These are phyloP conservation scores for Phyllotreta striolata DNA, from an alignment of 2,888 invertebrate species.

Conservation along the genomic window DNA sequence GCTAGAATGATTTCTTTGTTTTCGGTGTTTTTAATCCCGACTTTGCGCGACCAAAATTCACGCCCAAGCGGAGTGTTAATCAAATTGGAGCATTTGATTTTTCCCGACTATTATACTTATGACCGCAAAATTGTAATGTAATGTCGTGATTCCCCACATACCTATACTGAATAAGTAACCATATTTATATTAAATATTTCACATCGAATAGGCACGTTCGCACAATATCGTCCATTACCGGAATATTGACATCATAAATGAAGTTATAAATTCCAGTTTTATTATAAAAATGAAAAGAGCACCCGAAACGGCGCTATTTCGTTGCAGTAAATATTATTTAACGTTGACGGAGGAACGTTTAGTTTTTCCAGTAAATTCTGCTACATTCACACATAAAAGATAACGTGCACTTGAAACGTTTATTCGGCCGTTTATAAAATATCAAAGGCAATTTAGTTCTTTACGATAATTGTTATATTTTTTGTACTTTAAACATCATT, in stretches of 20 bases:
- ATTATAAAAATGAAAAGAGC: slow-evolving; percentile 36
- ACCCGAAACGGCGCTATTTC: slow-evolving; percentile 24
- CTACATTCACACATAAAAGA: slow-evolving; percentile 25
- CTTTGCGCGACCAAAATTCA: no score
- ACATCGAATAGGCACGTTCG: slow-evolving; percentile 13
- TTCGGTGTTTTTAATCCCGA: background rate
- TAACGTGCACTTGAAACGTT: slow-evolving; percentile 33
- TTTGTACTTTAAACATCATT: no score
- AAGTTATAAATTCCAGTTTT: slow-evolving; percentile 34
- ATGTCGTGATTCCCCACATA: no score
- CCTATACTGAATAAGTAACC: no score
- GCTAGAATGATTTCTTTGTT: slow-evolving; percentile 11
- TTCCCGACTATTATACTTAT: no score
- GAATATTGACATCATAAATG: slow-evolving; percentile 26
- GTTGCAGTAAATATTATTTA: slow-evolving; percentile 37
- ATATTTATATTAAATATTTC: slow-evolving; percentile 11
- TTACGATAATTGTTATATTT: no score
- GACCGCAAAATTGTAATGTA: no score
- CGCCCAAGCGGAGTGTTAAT: no score
- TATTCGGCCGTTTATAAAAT: slow-evolving; percentile 26
- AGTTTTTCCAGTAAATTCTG: slow-evolving; percentile 32
- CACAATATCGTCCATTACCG: slow-evolving; percentile 10
- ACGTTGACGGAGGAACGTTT: slow-evolving; percentile 34
- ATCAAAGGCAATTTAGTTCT: background rate
- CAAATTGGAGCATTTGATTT: no score